These are phyloP conservation scores for Dinomys branickii DNA, from an alignment of 2,113 vertebrate genomes.

Conservation along the genomic window DNA sequence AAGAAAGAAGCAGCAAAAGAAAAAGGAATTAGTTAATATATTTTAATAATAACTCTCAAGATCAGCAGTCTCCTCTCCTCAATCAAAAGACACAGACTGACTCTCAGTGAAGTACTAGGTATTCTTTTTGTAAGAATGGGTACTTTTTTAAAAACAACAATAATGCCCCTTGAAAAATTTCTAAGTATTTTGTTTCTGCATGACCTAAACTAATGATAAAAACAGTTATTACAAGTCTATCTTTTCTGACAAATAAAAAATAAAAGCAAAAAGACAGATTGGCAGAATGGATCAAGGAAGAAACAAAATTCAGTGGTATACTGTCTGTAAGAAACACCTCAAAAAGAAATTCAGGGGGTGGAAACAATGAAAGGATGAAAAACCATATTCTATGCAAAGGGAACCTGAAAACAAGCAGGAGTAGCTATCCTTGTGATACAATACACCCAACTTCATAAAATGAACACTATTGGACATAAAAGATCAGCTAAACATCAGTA, in stretches of 20 bases:
- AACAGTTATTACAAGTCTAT: neutral
- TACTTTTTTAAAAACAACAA: neutral
- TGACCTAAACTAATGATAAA: neutral
- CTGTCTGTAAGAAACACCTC: neutral
- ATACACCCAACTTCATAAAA: neutral
- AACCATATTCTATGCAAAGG: neutral
- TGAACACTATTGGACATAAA: neutral
- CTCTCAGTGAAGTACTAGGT: neutral
- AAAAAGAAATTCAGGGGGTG: neutral
- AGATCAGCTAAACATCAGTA: neutral
- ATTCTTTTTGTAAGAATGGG: neutral
- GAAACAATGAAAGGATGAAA: neutral
- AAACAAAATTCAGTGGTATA: neutral
- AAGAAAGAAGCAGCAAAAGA: neutral
- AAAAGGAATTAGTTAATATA: neutral
- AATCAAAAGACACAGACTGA: neutral
- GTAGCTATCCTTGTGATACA: neutral
- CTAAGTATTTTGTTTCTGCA: neutral
- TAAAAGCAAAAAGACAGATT: neutral
- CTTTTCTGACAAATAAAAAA: neutral
- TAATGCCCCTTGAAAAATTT: neutral
- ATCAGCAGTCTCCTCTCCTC: neutral
- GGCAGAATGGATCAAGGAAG: neutral
- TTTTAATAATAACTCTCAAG: neutral
- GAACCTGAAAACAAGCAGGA: neutral